Base-by-base conservation (phyloP, 2,888 invertebrate genomes). In the Steinernema scapterisci region DNA sequence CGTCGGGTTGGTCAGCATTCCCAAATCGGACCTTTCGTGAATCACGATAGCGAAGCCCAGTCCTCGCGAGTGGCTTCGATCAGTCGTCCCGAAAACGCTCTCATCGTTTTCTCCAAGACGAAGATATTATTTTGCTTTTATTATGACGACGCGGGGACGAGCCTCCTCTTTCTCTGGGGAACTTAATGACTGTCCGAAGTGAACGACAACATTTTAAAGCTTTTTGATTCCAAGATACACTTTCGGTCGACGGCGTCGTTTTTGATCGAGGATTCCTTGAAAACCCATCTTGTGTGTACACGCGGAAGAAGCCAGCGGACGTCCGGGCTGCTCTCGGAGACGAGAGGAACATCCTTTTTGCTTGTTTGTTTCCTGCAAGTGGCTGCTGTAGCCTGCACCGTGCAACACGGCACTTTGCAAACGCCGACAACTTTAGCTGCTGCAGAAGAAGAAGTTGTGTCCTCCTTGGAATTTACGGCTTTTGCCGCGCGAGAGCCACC, bases 381-480 rank as follows among this genome's bases (percentile, higher is more conserved):
- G 63, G 27, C 13, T 6, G 13, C n/a, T 21, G 25, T 21, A 3
- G 54, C 25, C n/a, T 31, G 63, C 27, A 16, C 27, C 63, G 23
- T 54, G 31, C 63, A 16, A 31, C 63, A 25, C 63, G 63, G 31
- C 63, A 11, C 25, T 16, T 31, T 63, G 63, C 63, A 63, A 63
- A 38, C 63, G 48, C 48, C 19, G 48, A 48, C 7, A 48, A 16
- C 13, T 13, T 19, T 48, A 48, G n/a, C n/a, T 48, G 16, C 19
- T 48, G n/a, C n/a, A n/a, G n/a, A n/a, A 7, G n/a, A 54, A 54
- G 54, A 54, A 54, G n/a, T 25, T 21, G 54, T 54, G 13, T 54
- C 54, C 5, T 23, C 48, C n/a, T 13, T 16, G 13, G 48, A 48
- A 48, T 16, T 48, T 48, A 48, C n/a, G 16, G 48, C 19, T 48